Base-by-base conservation (phyloP, 53 echinoderm and acorn worm species). In the Actinopyga echinites region DNA sequence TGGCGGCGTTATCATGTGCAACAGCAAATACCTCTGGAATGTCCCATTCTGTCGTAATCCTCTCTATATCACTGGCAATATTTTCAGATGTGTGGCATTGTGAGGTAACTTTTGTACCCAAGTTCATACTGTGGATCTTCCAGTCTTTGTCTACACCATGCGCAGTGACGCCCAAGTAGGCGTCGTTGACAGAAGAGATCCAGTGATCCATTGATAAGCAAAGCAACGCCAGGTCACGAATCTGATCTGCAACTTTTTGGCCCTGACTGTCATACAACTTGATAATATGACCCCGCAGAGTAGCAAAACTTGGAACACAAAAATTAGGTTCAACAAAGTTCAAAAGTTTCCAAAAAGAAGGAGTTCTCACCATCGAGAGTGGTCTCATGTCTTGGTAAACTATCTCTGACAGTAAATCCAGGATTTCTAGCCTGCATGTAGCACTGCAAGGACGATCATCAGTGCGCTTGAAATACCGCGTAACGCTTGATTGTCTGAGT, bases 1-100 rank as follows among this genome's bases (percentile, higher is more conserved):
- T 79, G 7, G 79, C 79, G 15, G 58, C 79, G 57, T 79, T 79
- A n/a, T 58, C 79, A 79, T 79, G 79, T 3, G 32, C 79, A 21
- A 32, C 17, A 6, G n/a, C 59, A 21, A 56, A 79, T 24, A 79
- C 59, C 19, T 57, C 59, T 29, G 25, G 45, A 28, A 26, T 74
- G 15, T 74, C 24, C 74, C 74, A 74, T 43, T 74, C 74, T 22
- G 22, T 8, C 7, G 8, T 74, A 8, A 79, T 58, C 20, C 6
- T 22, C 58, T 21, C 25, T 57, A 79, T 30, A 23, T 79, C 79
- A 11, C 17, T 32, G 5, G 34, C 79, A 28, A 79, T 79, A 56
- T 79, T 17, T 79, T 57, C 59, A 10, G 79, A 30, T 4, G 79
- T 79, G 58, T 79, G 79, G 28, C 79, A 34, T 33, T 79, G 26